Evolutionary conservation across 2,113 vertebrate genomes (phyloP), one percentile per base, ranked within the genome.

Genomic region (Cheirogaleus medius): DNA sequence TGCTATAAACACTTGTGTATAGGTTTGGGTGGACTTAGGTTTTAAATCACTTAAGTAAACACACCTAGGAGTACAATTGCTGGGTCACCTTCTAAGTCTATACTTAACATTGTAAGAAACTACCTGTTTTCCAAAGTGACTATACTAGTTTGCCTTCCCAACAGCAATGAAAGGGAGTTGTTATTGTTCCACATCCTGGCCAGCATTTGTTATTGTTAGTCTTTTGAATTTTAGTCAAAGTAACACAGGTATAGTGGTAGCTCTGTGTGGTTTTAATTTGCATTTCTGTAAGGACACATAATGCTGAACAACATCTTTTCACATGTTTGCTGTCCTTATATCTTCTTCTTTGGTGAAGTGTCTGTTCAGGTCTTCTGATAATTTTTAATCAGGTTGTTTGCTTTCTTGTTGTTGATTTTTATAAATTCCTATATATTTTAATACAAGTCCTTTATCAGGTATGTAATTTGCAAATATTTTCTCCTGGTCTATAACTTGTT

Each of bases 1-100:
- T 29, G 7, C 10, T 69, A 68, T 71, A 94, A 84, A 92, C 21
- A 66, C 60, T 17, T 94, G 42, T 12, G 52, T 76, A 54, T 8
- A 56, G 39, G 21, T 89, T 84, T 66, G 74, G 25, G 23, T 81
- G 34, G 80, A 86, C 25, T 10, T 58, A 87, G 21, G 17, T 73
- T 95, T 87, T 91, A 93, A 93, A 69, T 54, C 44, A 73, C 47
- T 87, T 69, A 34, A 52, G 29, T 66, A 93, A 86, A 86, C 10
- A 73, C 11, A 73, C 29, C 18, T 2, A 93, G 14, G 23, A 66
- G 20, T 27, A 3, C 4, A 80, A 82, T 3, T 10, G 2, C 20
- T 88, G 14, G 9, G 37, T 69, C 32, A 34, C 23, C 37, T 8
- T 10, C 4, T 83, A 88, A 73, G 32, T 77, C 32, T 73, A 39